Percentiles rank a stretch among this genome's conserved stretches.
These are phyloP conservation scores for Clivina fossor DNA, from an alignment of 2,888 invertebrate genomes.

Conservation along the genomic window DNA sequence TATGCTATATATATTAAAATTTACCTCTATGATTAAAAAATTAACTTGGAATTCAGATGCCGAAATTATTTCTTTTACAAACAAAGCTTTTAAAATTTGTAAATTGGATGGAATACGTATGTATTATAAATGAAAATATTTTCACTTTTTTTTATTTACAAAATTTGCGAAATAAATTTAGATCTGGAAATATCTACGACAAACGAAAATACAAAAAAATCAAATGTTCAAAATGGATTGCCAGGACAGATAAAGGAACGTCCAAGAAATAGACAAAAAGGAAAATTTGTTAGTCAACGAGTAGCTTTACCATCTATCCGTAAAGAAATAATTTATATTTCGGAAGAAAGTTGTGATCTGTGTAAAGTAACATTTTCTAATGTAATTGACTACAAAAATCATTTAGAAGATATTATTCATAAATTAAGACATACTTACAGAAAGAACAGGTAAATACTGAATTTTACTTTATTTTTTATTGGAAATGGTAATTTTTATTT, in stretches of 20 bases:
- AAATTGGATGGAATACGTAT: too few species aligned
- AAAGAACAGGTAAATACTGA: conserved; percentile 28
- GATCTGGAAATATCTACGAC: not conserved
- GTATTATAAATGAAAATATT: too few species aligned
- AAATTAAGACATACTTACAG: conserved; percentile 20
- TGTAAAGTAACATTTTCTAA: conserved; percentile 26
- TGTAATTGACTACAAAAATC: conserved; percentile 8
- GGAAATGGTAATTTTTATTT: too few species aligned
- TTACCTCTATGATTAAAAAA: too few species aligned
- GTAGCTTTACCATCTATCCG: not conserved
- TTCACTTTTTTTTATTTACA: too few species aligned
- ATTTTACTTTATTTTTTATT: too few species aligned
- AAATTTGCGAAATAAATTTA: not conserved
- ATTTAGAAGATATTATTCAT: conserved; percentile 22
- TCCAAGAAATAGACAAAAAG: too few species aligned
- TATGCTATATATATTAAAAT: too few species aligned
- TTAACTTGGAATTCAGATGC: too few species aligned
- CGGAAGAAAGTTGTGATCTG: conserved; percentile 26
- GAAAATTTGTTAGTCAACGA: conserved; percentile 4
- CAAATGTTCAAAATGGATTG: not conserved
- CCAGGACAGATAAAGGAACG: too few species aligned
- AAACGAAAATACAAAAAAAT: not conserved
- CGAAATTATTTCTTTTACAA: too few species aligned
- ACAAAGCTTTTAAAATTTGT: too few species aligned
- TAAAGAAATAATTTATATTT: not conserved